A percentile compares a stretch with the other conserved stretches of the same genome.
phyloP scores from a whole-genome alignment of 2,797 vertebrate species.

The Oceanodroma leucorhoa region DNA sequence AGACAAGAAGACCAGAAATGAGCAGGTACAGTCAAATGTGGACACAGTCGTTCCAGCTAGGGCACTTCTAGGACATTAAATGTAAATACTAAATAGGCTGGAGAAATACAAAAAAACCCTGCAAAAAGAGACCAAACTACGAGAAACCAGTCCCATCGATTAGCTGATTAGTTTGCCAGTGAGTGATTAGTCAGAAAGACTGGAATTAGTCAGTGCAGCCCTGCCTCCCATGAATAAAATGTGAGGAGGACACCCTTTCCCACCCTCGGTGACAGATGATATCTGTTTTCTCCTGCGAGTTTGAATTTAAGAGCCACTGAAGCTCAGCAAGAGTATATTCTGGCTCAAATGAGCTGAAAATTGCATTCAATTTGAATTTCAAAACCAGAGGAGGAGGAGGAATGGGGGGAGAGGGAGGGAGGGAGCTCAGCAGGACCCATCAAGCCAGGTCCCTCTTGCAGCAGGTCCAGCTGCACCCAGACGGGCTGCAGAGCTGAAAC shows the following conservation, averaged over 20 bases:
- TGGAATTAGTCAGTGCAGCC: constrained; percentile 72
- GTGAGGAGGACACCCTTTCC: constrained; percentile 59
- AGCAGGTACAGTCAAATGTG: not conserved
- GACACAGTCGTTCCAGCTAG: not conserved
- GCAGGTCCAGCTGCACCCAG: constrained; percentile 55
- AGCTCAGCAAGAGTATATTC: constrained; percentile 85
- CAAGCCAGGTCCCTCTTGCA: constrained; percentile 47
- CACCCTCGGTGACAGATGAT: constrained; percentile 80
- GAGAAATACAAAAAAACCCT: not conserved
- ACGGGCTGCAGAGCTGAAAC: constrained; percentile 58
- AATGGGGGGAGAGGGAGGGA: not conserved
- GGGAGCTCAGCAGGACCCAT: constrained; percentile 50
- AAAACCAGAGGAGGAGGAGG: constrained; percentile 71
- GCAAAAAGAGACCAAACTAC: constrained; percentile 13
- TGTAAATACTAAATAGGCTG: constrained; percentile 47
- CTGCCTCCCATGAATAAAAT: constrained; percentile 70
- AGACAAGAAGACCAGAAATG: not conserved
- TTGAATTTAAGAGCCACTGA: constrained; percentile 85
- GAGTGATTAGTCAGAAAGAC: constrained; percentile 72
- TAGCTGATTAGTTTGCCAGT: constrained; percentile 74
- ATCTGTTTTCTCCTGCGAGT: constrained; percentile 82
- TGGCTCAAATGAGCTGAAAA: constrained; percentile 87
- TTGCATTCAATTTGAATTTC: constrained; percentile 88
- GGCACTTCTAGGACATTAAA: constrained; percentile 50
- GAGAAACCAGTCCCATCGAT: constrained; percentile 68